These are phyloP conservation scores for Callaeas wilsoni DNA, from an alignment of 2,113 vertebrate genomes.

Conservation along the genomic window DNA sequence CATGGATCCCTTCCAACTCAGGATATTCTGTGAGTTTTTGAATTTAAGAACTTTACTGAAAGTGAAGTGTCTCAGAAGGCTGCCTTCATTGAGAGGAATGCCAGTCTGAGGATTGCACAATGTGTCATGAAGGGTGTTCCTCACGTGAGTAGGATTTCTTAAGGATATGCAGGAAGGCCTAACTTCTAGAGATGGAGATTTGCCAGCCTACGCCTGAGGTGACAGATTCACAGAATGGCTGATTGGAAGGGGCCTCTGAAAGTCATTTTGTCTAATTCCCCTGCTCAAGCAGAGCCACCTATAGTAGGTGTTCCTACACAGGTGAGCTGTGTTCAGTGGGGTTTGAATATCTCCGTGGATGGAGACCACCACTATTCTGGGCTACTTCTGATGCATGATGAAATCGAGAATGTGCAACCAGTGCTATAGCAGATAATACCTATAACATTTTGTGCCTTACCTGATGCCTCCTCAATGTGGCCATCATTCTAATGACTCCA, in stretches of 20 bases:
- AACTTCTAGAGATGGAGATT: not conserved
- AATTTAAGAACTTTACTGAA: not conserved
- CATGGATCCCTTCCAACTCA: not conserved
- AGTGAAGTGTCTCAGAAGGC: not conserved
- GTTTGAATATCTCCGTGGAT: not conserved
- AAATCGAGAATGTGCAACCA: not conserved
- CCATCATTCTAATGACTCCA: not conserved
- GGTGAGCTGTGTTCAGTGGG: not conserved
- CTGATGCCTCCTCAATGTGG: not conserved
- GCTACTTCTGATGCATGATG: not conserved
- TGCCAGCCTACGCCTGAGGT: not conserved
- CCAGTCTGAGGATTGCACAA: not conserved
- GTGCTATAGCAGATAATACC: not conserved
- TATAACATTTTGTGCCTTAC: not conserved
- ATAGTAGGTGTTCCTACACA: not conserved
- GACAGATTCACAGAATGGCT: not conserved
- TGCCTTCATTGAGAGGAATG: not conserved
- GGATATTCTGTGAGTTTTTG: not conserved
- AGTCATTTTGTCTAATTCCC: not conserved
- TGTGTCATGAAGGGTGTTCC: accelerated
- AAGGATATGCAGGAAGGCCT: not conserved
- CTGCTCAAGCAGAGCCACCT: not conserved
- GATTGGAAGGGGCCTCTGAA: not conserved
- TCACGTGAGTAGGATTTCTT: not conserved
- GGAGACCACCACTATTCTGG: not conserved